Conservation (phyloP, 2,113 vertebrate species). For the Amphiprion ocellaris region DNA sequence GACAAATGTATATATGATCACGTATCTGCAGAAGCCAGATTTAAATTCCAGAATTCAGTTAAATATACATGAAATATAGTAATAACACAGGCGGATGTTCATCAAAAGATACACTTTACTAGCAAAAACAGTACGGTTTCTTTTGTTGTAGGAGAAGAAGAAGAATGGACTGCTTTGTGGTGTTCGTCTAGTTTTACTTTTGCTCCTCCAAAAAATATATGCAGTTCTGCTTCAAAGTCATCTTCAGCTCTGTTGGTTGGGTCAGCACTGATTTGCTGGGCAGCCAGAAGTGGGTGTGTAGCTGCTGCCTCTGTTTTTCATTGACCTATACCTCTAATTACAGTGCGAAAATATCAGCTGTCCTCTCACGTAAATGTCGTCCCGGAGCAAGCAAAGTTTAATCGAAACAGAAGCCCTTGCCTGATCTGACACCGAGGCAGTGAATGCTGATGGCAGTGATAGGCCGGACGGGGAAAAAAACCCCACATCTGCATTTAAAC, state of each 20-base stretch:
- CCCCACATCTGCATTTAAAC: background rate
- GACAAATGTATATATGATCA: too few species aligned
- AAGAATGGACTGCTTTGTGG: background rate
- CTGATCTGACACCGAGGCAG: constrained; percentile 63
- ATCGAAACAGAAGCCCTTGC: constrained; percentile 68
- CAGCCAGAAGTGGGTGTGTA: constrained; percentile 15
- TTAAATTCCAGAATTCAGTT: too few species aligned
- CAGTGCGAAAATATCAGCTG: constrained; percentile 76
- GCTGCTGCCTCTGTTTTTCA: constrained; percentile 62
- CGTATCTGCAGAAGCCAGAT: too few species aligned
- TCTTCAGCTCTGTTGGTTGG: constrained; percentile 7
- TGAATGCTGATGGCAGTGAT: constrained; percentile 58
- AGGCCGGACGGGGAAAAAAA: constrained; percentile 1
- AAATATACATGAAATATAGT: too few species aligned
- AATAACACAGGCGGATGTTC: too few species aligned
- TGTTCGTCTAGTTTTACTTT: background rate
- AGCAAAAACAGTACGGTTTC: background rate
- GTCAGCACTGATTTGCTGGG: constrained; percentile 30
- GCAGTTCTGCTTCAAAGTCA: background rate
- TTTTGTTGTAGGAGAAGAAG: background rate
- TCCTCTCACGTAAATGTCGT: constrained; percentile 76
- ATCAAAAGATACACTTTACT: background rate
- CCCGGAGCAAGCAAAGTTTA: constrained; percentile 69
- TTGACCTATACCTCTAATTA: constrained; percentile 79
- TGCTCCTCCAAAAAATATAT: background rate